Evolutionary conservation across 1,140 invertebrate species (phyloP).

Genomic region (Palaemon carinicauda): DNA sequence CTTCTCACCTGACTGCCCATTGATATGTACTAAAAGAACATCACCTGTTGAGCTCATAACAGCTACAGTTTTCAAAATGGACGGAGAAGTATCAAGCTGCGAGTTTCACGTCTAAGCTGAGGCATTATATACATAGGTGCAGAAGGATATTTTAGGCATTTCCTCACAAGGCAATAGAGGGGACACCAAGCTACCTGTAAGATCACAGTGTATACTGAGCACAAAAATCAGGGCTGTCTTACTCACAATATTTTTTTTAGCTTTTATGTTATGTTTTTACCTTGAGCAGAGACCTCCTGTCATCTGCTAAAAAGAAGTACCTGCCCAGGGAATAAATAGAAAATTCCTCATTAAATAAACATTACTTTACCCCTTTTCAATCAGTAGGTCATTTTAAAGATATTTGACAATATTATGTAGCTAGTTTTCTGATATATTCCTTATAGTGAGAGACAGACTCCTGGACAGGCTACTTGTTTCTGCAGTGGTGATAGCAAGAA

Average conservation of each 20-base stretch:
- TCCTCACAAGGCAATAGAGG: conserved; percentile 20
- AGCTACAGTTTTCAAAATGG: conserved; percentile 54
- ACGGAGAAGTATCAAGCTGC: conserved; percentile 41
- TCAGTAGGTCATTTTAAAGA: too few species aligned
- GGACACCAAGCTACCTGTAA: conserved; percentile 41
- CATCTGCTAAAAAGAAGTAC: conserved; percentile 38
- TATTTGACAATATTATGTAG: too few species aligned
- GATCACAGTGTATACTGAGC: conserved; percentile 50
- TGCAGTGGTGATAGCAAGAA: conserved; percentile 29
- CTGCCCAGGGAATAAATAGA: conserved; percentile 15
- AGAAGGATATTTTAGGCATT: conserved; percentile 20
- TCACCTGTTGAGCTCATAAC: conserved; percentile 54
- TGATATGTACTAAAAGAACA: conserved; percentile 55
- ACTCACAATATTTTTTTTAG: conserved; percentile 6
- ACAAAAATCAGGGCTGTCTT: conserved; percentile 47
- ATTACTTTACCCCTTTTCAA: too few species aligned
- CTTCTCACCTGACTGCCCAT: conserved; percentile 51
- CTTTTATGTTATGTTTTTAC: neutral
- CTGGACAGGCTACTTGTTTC: conserved; percentile 41
- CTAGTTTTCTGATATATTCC: neutral
- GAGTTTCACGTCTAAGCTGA: conserved; percentile 32
- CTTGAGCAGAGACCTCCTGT: conserved; percentile 29
- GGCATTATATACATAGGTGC: conserved; percentile 27
- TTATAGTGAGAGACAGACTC: conserved; percentile 18
- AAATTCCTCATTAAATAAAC: neutral